These are phyloP conservation scores for Crotalus viridis DNA, from an alignment of 2,113 vertebrate species.

Conservation along the genomic window DNA sequence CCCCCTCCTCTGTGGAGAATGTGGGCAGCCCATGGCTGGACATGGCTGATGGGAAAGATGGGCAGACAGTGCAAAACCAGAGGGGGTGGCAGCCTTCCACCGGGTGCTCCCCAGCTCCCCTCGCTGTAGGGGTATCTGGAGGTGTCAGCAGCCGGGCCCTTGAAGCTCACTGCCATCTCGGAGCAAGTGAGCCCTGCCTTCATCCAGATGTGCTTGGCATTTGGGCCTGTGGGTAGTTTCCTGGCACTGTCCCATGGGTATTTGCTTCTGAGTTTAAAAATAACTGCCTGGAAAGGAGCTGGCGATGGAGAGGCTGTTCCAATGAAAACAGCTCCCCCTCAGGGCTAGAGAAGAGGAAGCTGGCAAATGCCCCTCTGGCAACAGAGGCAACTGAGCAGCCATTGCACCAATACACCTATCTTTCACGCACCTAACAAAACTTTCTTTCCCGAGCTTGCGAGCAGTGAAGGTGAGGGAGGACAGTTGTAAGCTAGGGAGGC, in stretches of 20 bases:
- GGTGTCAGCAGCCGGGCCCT: background rate
- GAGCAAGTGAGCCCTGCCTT: conserved; percentile 29
- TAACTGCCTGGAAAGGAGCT: background rate
- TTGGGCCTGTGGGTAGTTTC: background rate
- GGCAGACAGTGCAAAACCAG: background rate
- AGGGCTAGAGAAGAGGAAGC: background rate
- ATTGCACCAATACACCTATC: too few relatives aligned
- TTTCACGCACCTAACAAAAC: background rate
- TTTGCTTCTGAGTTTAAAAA: conserved; percentile 18
- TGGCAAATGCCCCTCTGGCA: background rate
- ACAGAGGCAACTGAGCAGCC: background rate
- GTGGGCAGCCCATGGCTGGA: background rate
- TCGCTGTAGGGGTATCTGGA: background rate
- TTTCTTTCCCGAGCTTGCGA: background rate
- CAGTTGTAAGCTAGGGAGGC: too few relatives aligned
- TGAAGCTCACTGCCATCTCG: conserved; percentile 6
- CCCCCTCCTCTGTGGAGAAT: background rate
- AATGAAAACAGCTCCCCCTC: background rate
- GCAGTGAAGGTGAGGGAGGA: background rate
- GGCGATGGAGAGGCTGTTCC: background rate
- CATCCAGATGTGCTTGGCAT: conserved; percentile 57
- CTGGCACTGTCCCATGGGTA: conserved; percentile 25
- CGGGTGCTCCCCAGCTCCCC: background rate
- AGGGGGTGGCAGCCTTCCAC: background rate
- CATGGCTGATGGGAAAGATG: background rate